phyloP scores from a whole-genome alignment of 2,113 vertebrate genomes.

The Nipponia nippon region DNA sequence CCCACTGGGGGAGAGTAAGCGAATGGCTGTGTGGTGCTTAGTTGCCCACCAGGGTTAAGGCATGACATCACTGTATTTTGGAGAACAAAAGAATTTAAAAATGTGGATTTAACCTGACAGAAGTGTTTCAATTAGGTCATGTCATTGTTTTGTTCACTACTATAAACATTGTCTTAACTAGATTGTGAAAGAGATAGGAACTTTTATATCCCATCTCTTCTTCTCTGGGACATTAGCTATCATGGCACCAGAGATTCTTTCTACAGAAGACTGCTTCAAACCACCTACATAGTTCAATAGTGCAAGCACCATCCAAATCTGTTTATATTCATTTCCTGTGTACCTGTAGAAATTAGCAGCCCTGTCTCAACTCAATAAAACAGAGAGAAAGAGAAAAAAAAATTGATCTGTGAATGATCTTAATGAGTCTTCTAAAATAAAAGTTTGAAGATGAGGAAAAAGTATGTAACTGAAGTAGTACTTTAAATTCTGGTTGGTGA shows the following conservation, averaged over 20 bases:
- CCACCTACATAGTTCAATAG: neutral
- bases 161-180: accelerated
- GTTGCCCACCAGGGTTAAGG: neutral
- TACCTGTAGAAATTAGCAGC: neutral
- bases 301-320: neutral
- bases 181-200: neutral
- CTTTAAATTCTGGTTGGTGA: neutral
- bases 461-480: neutral
- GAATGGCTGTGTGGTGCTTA: neutral
- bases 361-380: neutral
- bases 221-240: neutral
- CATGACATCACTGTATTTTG: neutral
- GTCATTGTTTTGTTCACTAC: neutral
- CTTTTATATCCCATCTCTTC: neutral
- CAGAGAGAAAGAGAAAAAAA: neutral
- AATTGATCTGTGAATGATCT: neutral
- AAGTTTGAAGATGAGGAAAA: neutral
- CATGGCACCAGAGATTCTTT: neutral
- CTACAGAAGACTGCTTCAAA: neutral
- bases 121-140: neutral
- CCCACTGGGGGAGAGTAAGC: neutral
- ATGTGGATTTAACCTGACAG: neutral
- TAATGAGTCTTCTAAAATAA: neutral
- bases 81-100: neutral
- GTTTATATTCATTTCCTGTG: neutral